Evolutionary conservation across 2,113 vertebrate species (phyloP).

Genomic region (Zosterops pallidus): DNA sequence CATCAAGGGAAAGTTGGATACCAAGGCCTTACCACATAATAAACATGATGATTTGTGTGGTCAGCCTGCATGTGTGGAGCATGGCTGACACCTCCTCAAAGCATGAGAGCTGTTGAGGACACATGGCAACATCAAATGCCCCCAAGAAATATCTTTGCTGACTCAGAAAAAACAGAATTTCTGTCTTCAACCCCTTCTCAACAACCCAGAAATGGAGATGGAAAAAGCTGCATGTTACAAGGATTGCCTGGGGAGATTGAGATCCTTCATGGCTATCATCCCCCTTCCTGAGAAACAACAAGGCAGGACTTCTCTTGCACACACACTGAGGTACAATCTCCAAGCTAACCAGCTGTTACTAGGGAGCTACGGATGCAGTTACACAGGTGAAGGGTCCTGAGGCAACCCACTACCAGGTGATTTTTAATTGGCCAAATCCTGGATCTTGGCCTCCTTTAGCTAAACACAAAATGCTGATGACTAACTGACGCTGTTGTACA

Average conservation of each 20-base stretch:
- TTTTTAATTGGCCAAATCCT: not conserved
- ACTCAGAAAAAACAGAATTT: not conserved
- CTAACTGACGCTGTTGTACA: too few species aligned
- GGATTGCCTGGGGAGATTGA: not conserved
- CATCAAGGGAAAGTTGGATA: constrained; percentile 1
- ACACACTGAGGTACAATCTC: not conserved
- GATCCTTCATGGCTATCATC: not conserved
- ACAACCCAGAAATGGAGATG: not conserved
- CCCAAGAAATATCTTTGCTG: not conserved
- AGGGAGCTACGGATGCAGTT: not conserved
- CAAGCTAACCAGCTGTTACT: not conserved
- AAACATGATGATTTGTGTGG: not conserved
- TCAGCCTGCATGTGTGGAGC: not conserved
- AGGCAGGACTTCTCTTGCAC: not conserved
- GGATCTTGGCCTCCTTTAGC: not conserved
- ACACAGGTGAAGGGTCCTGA: not conserved
- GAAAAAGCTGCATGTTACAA: not conserved
- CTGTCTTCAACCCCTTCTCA: not conserved
- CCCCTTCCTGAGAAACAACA: not conserved
- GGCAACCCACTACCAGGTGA: accelerated
- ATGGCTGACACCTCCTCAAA: not conserved
- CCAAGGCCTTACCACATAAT: not conserved
- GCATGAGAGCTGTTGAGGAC: not conserved
- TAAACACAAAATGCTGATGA: not conserved
- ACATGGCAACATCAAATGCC: not conserved